Conservation (phyloP, 92 coral and sea anemone genomes). For the Anthopleura xanthogrammica region DNA sequence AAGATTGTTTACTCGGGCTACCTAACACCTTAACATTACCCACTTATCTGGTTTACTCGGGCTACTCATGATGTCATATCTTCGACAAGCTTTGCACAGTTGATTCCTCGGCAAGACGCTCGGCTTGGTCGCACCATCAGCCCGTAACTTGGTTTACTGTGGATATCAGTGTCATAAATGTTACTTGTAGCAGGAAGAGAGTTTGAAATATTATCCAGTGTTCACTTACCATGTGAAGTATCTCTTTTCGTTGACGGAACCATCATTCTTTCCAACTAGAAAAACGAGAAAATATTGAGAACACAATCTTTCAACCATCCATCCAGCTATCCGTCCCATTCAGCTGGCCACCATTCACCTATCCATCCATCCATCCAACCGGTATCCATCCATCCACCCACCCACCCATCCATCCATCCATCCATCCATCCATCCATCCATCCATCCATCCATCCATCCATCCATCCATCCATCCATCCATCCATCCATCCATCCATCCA, state of each 20-base stretch:
- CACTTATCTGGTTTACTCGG: conserved; percentile 5
- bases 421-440: not conserved
- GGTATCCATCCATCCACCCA: not conserved
- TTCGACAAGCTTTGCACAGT: conserved; percentile 42
- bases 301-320: not conserved
- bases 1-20: conserved; percentile 1
- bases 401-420: not conserved
- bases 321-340: not conserved
- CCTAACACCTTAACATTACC: not conserved
- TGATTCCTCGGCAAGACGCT: conserved; percentile 85
- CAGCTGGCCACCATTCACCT: not conserved
- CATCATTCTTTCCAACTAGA: conserved; percentile 95
- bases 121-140: conserved; percentile 87
- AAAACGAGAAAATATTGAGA: conserved; percentile 3
- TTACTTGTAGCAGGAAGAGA: not conserved
- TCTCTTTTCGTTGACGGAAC: conserved; percentile 77
- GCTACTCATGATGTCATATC: conserved; percentile 22
- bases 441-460: not conserved
- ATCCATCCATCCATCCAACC: not conserved
- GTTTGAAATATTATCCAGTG: not conserved
- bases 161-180: not conserved
- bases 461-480: not conserved
- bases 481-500: not conserved
- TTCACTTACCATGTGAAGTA: conserved; percentile 77
- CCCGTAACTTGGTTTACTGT: conserved; percentile 87